phyloP scores from a whole-genome alignment of 2,113 vertebrate species.

The Thamnophis sirtalis region DNA sequence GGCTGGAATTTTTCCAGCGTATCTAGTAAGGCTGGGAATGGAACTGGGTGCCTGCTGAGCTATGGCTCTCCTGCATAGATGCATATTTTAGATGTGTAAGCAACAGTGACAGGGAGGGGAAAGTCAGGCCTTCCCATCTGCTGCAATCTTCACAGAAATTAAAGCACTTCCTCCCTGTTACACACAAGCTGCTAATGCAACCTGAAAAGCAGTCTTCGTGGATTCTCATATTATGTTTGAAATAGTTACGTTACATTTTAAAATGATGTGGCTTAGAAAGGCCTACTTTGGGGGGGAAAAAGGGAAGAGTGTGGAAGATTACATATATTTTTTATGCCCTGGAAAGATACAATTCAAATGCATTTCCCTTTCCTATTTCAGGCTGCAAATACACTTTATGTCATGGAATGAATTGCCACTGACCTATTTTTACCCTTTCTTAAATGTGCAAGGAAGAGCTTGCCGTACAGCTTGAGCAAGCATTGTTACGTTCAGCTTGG shows the following conservation, averaged over 20 bases:
- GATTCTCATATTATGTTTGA: neutral
- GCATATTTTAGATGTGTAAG: neutral
- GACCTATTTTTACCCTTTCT: slow-evolving; percentile 30
- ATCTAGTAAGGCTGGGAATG: neutral
- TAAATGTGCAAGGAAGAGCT: slow-evolving; percentile 4
- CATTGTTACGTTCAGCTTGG: neutral
- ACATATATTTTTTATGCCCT: neutral
- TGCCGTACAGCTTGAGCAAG: neutral
- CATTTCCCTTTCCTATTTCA: slow-evolving; percentile 16
- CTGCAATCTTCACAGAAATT: neutral
- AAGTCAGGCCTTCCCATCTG: neutral
- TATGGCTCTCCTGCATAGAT: neutral
- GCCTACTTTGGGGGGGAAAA: neutral
- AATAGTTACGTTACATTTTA: neutral
- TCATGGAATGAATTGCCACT: slow-evolving; percentile 14
- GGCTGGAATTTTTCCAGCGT: neutral
- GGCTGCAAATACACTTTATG: slow-evolving; percentile 5
- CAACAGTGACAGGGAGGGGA: neutral
- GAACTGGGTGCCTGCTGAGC: neutral
- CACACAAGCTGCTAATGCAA: neutral
- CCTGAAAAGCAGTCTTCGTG: neutral
- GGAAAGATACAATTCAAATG: slow-evolving; percentile 20
- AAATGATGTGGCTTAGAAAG: neutral
- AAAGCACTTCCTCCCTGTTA: neutral
- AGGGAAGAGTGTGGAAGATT: slow-evolving; percentile 7